phyloP scores from a whole-genome alignment of 1,140 invertebrate genomes.

The Mesaphorura yosii region DNA sequence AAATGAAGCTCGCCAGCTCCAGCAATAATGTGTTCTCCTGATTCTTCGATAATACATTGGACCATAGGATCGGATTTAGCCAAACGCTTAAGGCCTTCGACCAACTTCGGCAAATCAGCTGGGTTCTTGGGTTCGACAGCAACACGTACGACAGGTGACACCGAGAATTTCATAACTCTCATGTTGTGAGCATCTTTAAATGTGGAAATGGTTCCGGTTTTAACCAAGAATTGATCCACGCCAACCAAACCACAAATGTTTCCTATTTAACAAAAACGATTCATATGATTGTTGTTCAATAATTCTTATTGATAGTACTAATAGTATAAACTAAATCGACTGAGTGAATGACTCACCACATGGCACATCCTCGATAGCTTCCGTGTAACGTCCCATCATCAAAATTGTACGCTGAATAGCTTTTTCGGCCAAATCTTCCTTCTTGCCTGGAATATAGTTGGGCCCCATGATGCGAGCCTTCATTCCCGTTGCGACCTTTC shows the following conservation, averaged over 20 bases:
- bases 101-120: slow-evolving; percentile 95
- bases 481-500: slow-evolving; percentile 81
- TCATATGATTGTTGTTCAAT: no score
- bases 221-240: slow-evolving; percentile 98
- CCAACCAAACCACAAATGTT: slow-evolving; percentile 99
- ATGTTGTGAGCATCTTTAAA: slow-evolving; percentile 99
- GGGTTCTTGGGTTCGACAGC: slow-evolving; percentile 99
- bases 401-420: slow-evolving; percentile 98
- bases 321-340: not conserved
- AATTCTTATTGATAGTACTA: not conserved
- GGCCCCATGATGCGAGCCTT: slow-evolving; percentile 98
- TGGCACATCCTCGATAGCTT: slow-evolving; percentile 98
- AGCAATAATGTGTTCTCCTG: slow-evolving; percentile 98
- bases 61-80: slow-evolving; percentile 99
- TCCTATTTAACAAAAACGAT: slow-evolving; percentile 34
- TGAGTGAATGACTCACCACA: slow-evolving; percentile 50
- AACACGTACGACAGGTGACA: slow-evolving; percentile 97
- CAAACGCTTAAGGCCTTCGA: slow-evolving; percentile 94
- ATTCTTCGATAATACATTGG: slow-evolving; percentile 98
- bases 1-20: slow-evolving; percentile 98
- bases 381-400: slow-evolving; percentile 99
- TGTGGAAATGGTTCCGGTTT: slow-evolving; percentile 98
- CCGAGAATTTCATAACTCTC: slow-evolving; percentile 97
- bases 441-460: slow-evolving; percentile 94
- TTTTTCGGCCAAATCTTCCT: slow-evolving; percentile 98